Evolutionary conservation across 2,888 invertebrate genomes (phyloP).

Genomic region (Malthinus flaveolus): DNA sequence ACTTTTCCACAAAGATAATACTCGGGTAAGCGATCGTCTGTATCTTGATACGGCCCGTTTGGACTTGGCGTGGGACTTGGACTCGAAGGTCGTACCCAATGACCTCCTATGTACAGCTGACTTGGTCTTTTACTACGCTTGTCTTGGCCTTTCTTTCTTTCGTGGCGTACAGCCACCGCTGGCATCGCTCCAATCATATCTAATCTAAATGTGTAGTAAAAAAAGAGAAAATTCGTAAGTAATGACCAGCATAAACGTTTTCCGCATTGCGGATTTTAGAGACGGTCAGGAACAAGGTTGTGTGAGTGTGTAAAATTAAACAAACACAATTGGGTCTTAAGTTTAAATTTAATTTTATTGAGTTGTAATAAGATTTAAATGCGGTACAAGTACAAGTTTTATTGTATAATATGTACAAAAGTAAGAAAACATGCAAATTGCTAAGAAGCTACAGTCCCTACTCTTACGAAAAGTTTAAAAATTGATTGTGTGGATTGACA

Average conservation of each 20-base stretch:
- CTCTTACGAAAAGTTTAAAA: conserved; percentile 4
- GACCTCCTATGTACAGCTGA: conserved; percentile 69
- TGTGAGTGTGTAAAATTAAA: too few relatives aligned
- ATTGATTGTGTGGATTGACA: neutral
- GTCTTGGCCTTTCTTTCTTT: conserved; percentile 71
- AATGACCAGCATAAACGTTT: neutral
- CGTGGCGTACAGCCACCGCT: conserved; percentile 82
- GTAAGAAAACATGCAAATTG: conserved; percentile 41
- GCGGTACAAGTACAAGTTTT: conserved; percentile 18
- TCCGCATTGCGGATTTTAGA: conserved; percentile 1
- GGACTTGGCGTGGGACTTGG: conserved; percentile 69
- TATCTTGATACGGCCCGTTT: conserved; percentile 53
- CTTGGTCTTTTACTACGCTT: conserved; percentile 66
- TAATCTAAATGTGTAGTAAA: conserved; percentile 22
- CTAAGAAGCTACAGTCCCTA: conserved; percentile 26
- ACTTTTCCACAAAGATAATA: conserved; percentile 77
- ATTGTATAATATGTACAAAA: conserved; percentile 39
- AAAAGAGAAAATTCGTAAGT: conserved; percentile 23
- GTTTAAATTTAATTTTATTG: too few relatives aligned
- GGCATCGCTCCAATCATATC: conserved; percentile 88
- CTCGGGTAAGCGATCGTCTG: conserved; percentile 63
- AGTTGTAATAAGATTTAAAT: conserved; percentile 5
- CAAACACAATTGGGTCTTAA: too few relatives aligned
- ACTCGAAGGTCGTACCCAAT: conserved; percentile 63
- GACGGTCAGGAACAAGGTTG: too few relatives aligned